Percentiles rank a stretch among this genome's conserved stretches.
Evolutionary conservation across 2,888 invertebrate species (phyloP).

Genomic region (Caenorhabditis macrosperma): DNA sequence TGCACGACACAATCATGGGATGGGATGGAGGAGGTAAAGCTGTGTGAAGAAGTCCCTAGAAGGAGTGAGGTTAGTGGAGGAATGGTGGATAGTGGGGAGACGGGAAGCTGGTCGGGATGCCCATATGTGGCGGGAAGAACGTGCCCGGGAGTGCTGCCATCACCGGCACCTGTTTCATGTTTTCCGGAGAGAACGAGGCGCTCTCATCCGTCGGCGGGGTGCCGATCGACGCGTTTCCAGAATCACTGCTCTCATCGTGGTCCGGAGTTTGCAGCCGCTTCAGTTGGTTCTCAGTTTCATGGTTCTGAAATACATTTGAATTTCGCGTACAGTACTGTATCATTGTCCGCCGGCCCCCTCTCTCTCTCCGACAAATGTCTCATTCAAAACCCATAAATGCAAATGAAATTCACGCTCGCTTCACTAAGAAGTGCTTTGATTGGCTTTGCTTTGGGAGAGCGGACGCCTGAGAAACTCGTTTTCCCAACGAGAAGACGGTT

Average conservation of each 20-base stretch:
- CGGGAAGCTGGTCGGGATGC: neutral
- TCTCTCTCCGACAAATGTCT: constrained; percentile 23
- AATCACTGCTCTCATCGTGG: constrained; percentile 70
- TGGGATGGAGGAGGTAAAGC: constrained; percentile 25
- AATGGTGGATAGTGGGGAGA: neutral
- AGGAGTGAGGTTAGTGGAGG: neutral
- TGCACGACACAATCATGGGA: constrained; percentile 43
- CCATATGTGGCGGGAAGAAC: neutral
- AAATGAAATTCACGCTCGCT: constrained; percentile 58
- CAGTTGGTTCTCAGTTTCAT: constrained; percentile 53
- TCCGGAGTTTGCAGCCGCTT: constrained; percentile 53
- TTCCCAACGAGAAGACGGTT: constrained; percentile 16
- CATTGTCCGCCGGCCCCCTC: neutral
- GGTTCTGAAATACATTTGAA: constrained; percentile 47
- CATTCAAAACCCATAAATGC: constrained; percentile 59
- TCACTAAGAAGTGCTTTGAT: constrained; percentile 51
- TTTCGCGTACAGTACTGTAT: neutral
- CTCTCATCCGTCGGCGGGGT: constrained; percentile 57
- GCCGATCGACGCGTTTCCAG: constrained; percentile 70
- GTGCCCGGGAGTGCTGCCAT: too few relatives aligned
- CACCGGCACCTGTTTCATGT: constrained; percentile 15
- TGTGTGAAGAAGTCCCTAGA: constrained; percentile 1
- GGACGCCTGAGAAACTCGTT: constrained; percentile 15
- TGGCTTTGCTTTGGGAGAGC: too few relatives aligned
- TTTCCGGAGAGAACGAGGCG: constrained; percentile 42